Base-by-base conservation (phyloP, 2,113 vertebrate species). In the Puffinus mauretanicus region DNA sequence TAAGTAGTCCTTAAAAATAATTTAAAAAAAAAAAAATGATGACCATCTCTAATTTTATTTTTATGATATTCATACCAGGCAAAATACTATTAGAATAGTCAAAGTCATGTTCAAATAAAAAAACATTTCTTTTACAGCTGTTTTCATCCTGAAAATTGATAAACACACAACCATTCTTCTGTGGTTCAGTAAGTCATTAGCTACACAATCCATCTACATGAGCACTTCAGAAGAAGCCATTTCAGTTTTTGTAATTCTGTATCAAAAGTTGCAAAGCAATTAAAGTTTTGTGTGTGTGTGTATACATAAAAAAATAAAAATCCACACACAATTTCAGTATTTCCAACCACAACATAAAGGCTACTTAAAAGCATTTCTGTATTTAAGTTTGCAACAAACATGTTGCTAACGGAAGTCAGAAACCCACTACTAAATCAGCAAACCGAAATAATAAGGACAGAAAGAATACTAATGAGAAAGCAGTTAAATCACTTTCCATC, bases 401-500 rank as follows among this genome's bases (percentile, higher is more conserved):
- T 14, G 18, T 76, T 90, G 82, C 92, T 96, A 95, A 82, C 14
- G 4, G 25, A 94, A 83, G 42, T 57, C 80, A 97, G 72, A 95
- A 97, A 86, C 16, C 36, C 36, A 55, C 36, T 67, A 87, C 26
- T 76, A 90, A 55, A 94, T 70, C 29, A 95, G 66, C 32, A 94
- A 95, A 92, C 36, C 88, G 71, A 93, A 92, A 94, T 52, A 65
- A 88, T n/a, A 65, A 77, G 54, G 75, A 83, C 83, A 96, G 90
- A 92, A 85, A 75, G 36, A 97, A 80, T 17, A 46, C 16, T 84
- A 92, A 32, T 25, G 90, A 75, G 44, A 94, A 61, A 94, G 78
- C 55, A 95, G 52, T 62, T 93, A 82, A 57, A 94, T 65, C 92
- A 76, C 27, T 91, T 82, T 88, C 57, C 38, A 20, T 62, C 75